Conservation (phyloP, 1,140 invertebrate species). For the Sycophila sp. region DNA sequence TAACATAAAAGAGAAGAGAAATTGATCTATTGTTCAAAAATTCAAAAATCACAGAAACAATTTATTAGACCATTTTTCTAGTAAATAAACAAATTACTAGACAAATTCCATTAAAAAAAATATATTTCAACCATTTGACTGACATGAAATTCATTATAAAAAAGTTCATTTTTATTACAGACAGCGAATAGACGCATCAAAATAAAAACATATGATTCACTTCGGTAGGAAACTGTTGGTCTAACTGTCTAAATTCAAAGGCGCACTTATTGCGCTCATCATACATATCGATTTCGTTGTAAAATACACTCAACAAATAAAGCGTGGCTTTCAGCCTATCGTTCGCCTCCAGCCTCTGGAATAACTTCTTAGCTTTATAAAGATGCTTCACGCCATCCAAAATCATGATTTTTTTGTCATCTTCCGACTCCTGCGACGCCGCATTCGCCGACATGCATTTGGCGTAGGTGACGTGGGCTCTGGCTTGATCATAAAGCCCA, state of each 20-base stretch:
- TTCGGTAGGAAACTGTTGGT: conserved; percentile 71
- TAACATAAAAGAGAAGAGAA: too few relatives aligned
- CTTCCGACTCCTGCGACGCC: conserved; percentile 60
- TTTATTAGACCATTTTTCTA: too few relatives aligned
- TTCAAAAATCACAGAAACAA: too few relatives aligned
- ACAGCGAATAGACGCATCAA: conserved; percentile 8
- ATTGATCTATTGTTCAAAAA: too few relatives aligned
- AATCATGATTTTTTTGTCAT: conserved; percentile 68
- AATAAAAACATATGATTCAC: conserved; percentile 46
- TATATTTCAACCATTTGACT: neutral
- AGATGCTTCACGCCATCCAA: conserved; percentile 74
- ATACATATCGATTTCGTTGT: conserved; percentile 73
- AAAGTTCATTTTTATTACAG: neutral
- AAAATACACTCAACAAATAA: conserved; percentile 72
- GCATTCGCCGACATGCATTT: conserved; percentile 76
- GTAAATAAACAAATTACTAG: too few relatives aligned
- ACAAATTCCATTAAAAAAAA: too few relatives aligned
- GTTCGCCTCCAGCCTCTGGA: conserved; percentile 79
- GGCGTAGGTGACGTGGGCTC: conserved; percentile 72
- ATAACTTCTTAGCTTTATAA: conserved; percentile 73
- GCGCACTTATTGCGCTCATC: conserved; percentile 78
- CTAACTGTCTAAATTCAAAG: conserved; percentile 75
- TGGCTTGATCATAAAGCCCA: conserved; percentile 80
- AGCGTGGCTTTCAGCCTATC: conserved; percentile 77
- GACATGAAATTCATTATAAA: neutral